These are phyloP conservation scores for Bemisia tabaci DNA, from an alignment of 1,140 invertebrate genomes.

Conservation along the genomic window DNA sequence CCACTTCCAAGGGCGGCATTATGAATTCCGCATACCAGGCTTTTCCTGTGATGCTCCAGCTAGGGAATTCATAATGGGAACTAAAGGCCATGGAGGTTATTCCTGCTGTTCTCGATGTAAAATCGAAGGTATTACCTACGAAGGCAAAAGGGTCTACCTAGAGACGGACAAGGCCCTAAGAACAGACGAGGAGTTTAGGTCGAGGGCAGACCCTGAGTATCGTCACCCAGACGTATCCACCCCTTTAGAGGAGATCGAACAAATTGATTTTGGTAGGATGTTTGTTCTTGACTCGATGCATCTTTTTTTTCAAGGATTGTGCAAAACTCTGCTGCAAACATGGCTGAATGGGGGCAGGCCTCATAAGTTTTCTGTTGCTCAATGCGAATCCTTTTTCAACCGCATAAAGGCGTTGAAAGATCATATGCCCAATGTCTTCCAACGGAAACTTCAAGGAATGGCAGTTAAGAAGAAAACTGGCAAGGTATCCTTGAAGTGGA, in stretches of 20 bases:
- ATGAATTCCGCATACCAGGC: too few relatives aligned
- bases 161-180: slow-evolving; percentile 14
- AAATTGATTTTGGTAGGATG: slow-evolving; percentile 25
- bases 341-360: too few relatives aligned
- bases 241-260: slow-evolving; percentile 19
- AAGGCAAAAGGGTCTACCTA: slow-evolving; percentile 19
- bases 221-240: slow-evolving; percentile 23
- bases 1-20: too few relatives aligned
- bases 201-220: slow-evolving; percentile 25
- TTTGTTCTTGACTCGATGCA: slow-evolving; percentile 26
- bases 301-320: not conserved
- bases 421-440: too few relatives aligned
- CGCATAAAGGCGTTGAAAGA: too few relatives aligned
- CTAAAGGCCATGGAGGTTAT: slow-evolving; percentile 22
- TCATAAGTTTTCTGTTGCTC: too few relatives aligned
- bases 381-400: too few relatives aligned
- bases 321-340: too few relatives aligned
- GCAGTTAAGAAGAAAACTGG: too few relatives aligned
- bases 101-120: slow-evolving; percentile 21
- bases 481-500: too few relatives aligned
- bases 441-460: too few relatives aligned
- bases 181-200: slow-evolving; percentile 21
- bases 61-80: slow-evolving; percentile 19
- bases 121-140: slow-evolving; percentile 20
- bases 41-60: slow-evolving; percentile 23